Evolutionary conservation across 2,888 invertebrate species (phyloP).

Genomic region (Torymus aiolomorphi): DNA sequence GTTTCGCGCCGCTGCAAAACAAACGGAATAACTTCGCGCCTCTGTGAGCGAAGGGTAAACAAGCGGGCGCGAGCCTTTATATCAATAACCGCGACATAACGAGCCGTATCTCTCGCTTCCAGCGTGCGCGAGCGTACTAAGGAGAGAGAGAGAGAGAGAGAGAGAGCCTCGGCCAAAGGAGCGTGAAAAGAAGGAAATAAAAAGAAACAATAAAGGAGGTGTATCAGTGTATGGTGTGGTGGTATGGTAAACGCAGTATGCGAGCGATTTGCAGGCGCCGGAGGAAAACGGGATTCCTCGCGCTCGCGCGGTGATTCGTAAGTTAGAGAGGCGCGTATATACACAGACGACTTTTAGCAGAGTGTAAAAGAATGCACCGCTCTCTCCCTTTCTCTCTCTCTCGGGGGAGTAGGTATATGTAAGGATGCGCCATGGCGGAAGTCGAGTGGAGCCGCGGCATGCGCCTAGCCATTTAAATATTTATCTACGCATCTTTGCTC

Average conservation of each 20-base stretch:
- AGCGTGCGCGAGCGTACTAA: neutral
- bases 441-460: too few relatives aligned
- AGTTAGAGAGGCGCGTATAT: constrained; percentile 12
- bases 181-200: neutral
- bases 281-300: constrained; percentile 24
- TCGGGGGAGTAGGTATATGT: too few relatives aligned
- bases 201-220: too few relatives aligned
- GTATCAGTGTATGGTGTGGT: neutral
- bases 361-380: too few relatives aligned
- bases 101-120: neutral
- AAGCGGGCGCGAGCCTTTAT: constrained; percentile 7
- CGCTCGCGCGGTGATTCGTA: constrained; percentile 28
- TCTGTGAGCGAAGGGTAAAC: constrained; percentile 23
- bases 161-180: too few relatives aligned
- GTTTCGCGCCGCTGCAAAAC: neutral
- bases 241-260: neutral
- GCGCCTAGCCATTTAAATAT: constrained; percentile 35
- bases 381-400: too few relatives aligned
- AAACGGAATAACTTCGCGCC: constrained; percentile 1
- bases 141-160: neutral
- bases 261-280: neutral
- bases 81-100: constrained; percentile 25
- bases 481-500: constrained; percentile 51
- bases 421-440: too few relatives aligned
- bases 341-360: neutral